phyloP scores from a whole-genome alignment of 2,888 invertebrate species.

The Macropis europaea region DNA sequence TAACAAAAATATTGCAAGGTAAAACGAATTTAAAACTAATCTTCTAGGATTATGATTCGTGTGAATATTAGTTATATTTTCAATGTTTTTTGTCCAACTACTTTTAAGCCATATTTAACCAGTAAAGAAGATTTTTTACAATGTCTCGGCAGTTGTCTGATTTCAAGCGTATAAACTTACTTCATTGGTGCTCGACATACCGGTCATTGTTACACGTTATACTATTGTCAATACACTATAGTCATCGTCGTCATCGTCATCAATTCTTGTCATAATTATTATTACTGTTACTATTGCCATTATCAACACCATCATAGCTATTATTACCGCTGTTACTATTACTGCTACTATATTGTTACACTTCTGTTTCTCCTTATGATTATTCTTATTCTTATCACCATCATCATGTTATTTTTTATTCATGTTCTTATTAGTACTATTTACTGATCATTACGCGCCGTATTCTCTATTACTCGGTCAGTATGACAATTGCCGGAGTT shows the following conservation, averaged over 20 bases:
- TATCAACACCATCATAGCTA: neutral
- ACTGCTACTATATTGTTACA: neutral
- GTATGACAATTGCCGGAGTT: constrained; percentile 69
- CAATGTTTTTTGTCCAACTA: neutral
- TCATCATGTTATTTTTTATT: no score
- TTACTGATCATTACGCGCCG: constrained; percentile 71
- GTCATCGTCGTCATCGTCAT: constrained; percentile 27
- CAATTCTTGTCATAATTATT: constrained; percentile 9
- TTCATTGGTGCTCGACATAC: constrained; percentile 78
- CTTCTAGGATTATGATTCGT: no score
- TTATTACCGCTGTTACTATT: constrained; percentile 66
- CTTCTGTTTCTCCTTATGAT: neutral
- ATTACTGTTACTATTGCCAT: constrained; percentile 32
- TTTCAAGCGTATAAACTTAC: constrained; percentile 66
- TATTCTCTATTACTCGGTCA: constrained; percentile 74
- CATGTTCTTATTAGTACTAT: no score
- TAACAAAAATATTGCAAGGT: no score
- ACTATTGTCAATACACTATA: constrained; percentile 43
- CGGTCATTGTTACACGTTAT: constrained; percentile 69
- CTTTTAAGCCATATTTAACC: neutral
- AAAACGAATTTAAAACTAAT: no score
- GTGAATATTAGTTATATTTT: no score
- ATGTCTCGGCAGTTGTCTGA: constrained; percentile 24
- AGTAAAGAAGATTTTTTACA: neutral
- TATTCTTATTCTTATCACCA: neutral